These are phyloP conservation scores for Chrysocyon brachyurus DNA, from an alignment of 2,797 vertebrate genomes.

Conservation along the genomic window DNA sequence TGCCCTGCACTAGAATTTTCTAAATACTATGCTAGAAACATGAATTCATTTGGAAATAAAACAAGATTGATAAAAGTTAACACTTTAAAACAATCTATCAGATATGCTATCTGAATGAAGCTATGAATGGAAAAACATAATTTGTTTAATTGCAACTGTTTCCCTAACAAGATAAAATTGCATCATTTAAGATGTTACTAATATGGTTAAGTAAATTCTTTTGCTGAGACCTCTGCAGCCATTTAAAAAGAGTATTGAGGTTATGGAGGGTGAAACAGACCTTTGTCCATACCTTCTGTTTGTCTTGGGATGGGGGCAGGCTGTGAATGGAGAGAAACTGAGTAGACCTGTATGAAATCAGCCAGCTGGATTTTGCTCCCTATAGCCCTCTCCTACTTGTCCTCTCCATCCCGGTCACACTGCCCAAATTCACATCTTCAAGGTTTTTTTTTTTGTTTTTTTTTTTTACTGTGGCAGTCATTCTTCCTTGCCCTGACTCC, in stretches of 20 bases:
- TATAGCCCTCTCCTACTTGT: not conserved
- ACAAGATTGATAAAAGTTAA: not conserved
- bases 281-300: not conserved
- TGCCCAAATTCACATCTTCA: not conserved
- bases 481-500: not conserved
- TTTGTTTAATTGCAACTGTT: slow-evolving; percentile 71
- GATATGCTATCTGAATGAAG: slow-evolving; percentile 44
- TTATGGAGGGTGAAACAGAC: not conserved
- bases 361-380: not conserved
- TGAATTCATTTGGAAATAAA: slow-evolving; percentile 58
- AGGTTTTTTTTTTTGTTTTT: not conserved
- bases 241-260: not conserved
- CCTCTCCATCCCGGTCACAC: not conserved
- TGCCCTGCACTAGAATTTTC: not conserved
- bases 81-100: slow-evolving; percentile 27
- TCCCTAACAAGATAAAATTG: slow-evolving; percentile 53
- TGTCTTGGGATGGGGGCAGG: not conserved
- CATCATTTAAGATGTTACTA: slow-evolving; percentile 60
- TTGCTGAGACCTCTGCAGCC: not conserved
- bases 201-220: slow-evolving; percentile 44
- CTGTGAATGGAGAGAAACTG: not conserved
- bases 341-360: not conserved
- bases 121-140: slow-evolving; percentile 49
- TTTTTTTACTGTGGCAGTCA: not conserved
- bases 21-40: not conserved